phyloP scores from a whole-genome alignment of 2,113 vertebrate genomes.

The Pristiophorus japonicus region DNA sequence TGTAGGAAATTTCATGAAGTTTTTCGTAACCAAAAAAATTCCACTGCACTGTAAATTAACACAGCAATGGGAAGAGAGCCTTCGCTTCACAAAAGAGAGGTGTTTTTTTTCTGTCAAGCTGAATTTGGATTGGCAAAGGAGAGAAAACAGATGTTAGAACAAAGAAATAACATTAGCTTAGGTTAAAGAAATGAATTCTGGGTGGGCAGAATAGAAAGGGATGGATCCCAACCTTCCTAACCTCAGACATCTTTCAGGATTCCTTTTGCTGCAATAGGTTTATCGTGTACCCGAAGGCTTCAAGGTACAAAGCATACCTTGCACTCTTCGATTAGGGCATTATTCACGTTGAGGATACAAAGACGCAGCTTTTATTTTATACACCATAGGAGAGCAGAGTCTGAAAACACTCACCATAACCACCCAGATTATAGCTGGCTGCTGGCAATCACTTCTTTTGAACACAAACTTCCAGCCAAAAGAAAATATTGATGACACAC shows the following conservation, averaged over 20 bases:
- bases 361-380: background rate
- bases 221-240: background rate
- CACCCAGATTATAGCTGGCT: background rate
- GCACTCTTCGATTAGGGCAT: background rate
- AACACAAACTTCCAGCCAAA: background rate
- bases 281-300: background rate
- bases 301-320: background rate
- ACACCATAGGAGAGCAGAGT: background rate
- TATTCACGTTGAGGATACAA: background rate
- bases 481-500: background rate
- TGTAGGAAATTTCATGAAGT: constrained; percentile 49
- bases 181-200: constrained; percentile 56
- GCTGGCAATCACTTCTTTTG: background rate
- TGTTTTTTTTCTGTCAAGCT: constrained; percentile 46
- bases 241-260: constrained; percentile 25
- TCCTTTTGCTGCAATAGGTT: background rate
- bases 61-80: constrained; percentile 62
- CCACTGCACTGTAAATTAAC: constrained; percentile 56
- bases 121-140: constrained; percentile 59
- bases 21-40: constrained; percentile 61
- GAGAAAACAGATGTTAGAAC: constrained; percentile 62
- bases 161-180: constrained; percentile 60
- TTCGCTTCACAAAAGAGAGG: constrained; percentile 55
- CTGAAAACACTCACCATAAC: constrained; percentile 7
- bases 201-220: constrained; percentile 54